These are phyloP conservation scores for Uloborus plumipes DNA, from an alignment of 2,888 invertebrate genomes.

Conservation along the genomic window DNA sequence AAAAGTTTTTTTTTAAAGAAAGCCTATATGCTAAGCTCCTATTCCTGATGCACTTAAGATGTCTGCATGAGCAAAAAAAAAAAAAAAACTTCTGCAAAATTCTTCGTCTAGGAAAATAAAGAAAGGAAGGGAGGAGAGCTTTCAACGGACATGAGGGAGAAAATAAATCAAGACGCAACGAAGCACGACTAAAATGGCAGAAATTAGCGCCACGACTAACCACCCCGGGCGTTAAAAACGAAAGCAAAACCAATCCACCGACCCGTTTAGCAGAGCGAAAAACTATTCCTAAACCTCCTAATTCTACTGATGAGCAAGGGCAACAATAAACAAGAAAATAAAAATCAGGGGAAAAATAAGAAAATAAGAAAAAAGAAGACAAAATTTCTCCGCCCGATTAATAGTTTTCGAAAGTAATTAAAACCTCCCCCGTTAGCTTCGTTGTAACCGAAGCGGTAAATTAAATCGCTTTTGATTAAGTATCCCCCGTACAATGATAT, in stretches of 20 bases:
- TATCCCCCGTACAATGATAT: slow-evolving; percentile 42
- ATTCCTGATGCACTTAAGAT: too few relatives aligned
- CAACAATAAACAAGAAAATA: slow-evolving; percentile 47
- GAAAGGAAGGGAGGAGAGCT: too few relatives aligned
- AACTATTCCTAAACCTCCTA: slow-evolving; percentile 11
- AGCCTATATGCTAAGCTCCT: too few relatives aligned
- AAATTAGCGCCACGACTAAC: slow-evolving; percentile 48
- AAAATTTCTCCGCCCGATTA: slow-evolving; percentile 46
- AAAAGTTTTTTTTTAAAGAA: too few relatives aligned
- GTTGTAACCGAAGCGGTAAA: slow-evolving; percentile 48
- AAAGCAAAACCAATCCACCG: slow-evolving; percentile 10
- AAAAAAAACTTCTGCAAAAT: too few relatives aligned
- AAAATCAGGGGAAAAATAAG: slow-evolving; percentile 12
- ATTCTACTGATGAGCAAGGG: not conserved
- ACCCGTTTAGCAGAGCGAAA: slow-evolving; percentile 44
- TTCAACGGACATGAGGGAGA: not conserved
- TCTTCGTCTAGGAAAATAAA: too few relatives aligned
- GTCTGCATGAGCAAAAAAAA: too few relatives aligned
- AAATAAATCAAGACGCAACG: slow-evolving; percentile 54
- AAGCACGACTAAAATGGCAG: slow-evolving; percentile 46
- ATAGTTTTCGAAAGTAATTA: slow-evolving; percentile 64
- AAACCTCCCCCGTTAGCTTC: slow-evolving; percentile 42
- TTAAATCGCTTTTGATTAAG: slow-evolving; percentile 63
- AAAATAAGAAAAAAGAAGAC: not conserved
- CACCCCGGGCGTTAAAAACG: slow-evolving; percentile 53